Evolutionary conservation across 1,140 invertebrate genomes (phyloP), one percentile per base, ranked within the genome.

Genomic region (Halesus radiatus): DNA sequence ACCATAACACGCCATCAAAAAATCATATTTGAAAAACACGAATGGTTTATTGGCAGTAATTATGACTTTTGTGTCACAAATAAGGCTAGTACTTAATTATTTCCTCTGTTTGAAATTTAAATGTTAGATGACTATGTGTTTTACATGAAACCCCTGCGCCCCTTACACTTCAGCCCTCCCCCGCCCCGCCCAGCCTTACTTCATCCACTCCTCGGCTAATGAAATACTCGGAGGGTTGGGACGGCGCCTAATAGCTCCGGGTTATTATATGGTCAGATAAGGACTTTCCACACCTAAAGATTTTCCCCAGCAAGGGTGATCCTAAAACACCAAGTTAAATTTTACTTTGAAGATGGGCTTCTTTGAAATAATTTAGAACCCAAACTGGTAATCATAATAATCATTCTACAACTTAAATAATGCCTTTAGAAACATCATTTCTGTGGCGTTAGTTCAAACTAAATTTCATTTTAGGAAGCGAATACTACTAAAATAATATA

Each of bases 191-290:
- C 64, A 13, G 22, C 8, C 64, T 37, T 15, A 37, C 32, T 26
- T 64, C 62, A 64, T 64, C 78, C 81, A 78, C 81, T 80, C 66
- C 75, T 78, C 32, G 23, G 72, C 81, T 83, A 83, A 83, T 83
- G 81, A 83, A 83, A 83, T 83, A 80, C 81, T 74, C 73, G 29
- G 37, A 80, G 78, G 75, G 78, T 45, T 20, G 76, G 75, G 80
- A 62, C 60, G 62, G 23, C 70, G 58, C 78, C 81, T 80, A 80
- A 83, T 83, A 80, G 81, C 78, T 66, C 37, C 75, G 78, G 81
- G 81, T 80, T 83, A 83, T 83, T 83, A 83, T 80, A 80, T 78
- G 81, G 81, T 83, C 81, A 80, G 81, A 83, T 83, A 83, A 83
- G 79, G 32, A 83, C 64, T 79, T 75, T 82, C 81, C 81, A 83